Conservation (phyloP, 1,140 invertebrate species). For the Carposina sasakii region DNA sequence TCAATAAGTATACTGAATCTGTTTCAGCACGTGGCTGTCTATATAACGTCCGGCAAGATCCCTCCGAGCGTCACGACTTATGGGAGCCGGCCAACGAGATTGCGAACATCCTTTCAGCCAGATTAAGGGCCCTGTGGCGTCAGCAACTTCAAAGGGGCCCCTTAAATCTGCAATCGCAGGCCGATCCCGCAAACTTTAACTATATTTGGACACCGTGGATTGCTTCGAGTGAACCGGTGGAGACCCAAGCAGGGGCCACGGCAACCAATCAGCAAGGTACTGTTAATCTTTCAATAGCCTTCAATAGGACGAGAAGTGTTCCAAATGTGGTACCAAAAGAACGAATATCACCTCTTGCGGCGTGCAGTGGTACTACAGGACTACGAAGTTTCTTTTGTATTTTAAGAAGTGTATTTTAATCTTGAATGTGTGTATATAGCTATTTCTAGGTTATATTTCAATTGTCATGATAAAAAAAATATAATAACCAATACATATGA, state of each 20-base stretch:
- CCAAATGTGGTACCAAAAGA: too few species aligned
- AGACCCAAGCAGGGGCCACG: too few species aligned
- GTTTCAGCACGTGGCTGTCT: slow-evolving; percentile 49
- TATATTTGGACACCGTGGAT: slow-evolving; percentile 56
- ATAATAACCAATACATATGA: too few species aligned
- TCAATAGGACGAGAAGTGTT: too few species aligned
- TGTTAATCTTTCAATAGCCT: too few species aligned
- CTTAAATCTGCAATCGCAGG: slow-evolving; percentile 20
- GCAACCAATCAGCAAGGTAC: too few species aligned
- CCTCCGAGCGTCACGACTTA: slow-evolving; percentile 48
- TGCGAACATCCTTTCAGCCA: slow-evolving; percentile 34
- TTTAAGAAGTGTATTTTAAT: slow-evolving; percentile 41
- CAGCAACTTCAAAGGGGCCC: slow-evolving; percentile 34
- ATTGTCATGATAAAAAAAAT: too few species aligned
- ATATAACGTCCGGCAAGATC: slow-evolving; percentile 52
- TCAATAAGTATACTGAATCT: neutral
- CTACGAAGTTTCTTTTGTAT: slow-evolving; percentile 51
- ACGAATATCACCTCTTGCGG: too few species aligned
- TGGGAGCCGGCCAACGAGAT: slow-evolving; percentile 45
- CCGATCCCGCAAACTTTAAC: slow-evolving; percentile 46
- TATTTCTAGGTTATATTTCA: too few species aligned
- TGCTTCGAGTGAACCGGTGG: too few species aligned
- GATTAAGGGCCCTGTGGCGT: slow-evolving; percentile 44
- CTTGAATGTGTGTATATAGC: neutral
- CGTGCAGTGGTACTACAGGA: slow-evolving; percentile 25